Percentiles rank a stretch among this genome's conserved stretches.
phyloP scores from a whole-genome alignment of 2,113 vertebrate species.

The Gymnorhina tibicen region DNA sequence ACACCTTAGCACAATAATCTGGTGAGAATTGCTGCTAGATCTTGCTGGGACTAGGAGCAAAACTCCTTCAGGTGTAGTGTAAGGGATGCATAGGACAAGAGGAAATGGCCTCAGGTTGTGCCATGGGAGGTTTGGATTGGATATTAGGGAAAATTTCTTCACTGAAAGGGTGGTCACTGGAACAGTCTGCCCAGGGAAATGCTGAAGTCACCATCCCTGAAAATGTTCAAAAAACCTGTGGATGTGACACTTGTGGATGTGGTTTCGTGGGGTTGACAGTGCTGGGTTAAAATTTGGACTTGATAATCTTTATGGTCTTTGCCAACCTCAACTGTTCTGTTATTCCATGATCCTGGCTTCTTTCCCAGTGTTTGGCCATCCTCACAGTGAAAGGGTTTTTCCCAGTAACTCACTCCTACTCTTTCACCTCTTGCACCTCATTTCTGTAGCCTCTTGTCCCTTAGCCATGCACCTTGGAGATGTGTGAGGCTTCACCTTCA shows the following conservation, averaged over 20 bases:
- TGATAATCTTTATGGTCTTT: background rate
- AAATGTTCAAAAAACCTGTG: background rate
- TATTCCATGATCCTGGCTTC: background rate
- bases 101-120: background rate
- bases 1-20: background rate
- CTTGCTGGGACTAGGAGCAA: background rate
- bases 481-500: background rate
- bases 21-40: background rate
- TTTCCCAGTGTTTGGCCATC: background rate
- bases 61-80: background rate
- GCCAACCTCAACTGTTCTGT: background rate
- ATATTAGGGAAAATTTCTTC: background rate
- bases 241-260: accelerated
- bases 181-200: background rate
- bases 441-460: background rate
- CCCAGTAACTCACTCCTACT: background rate
- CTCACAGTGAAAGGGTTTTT: background rate
- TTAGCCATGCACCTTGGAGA: background rate
- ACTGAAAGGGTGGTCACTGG: background rate
- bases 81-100: background rate
- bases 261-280: background rate
- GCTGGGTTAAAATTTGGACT: background rate
- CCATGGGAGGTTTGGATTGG: background rate
- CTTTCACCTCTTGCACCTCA: background rate
- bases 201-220: background rate